A percentile compares a stretch with the other conserved stretches of the same genome.
Conservation (phyloP, 2,113 vertebrate genomes). For the Pseudopodoces humilis region DNA sequence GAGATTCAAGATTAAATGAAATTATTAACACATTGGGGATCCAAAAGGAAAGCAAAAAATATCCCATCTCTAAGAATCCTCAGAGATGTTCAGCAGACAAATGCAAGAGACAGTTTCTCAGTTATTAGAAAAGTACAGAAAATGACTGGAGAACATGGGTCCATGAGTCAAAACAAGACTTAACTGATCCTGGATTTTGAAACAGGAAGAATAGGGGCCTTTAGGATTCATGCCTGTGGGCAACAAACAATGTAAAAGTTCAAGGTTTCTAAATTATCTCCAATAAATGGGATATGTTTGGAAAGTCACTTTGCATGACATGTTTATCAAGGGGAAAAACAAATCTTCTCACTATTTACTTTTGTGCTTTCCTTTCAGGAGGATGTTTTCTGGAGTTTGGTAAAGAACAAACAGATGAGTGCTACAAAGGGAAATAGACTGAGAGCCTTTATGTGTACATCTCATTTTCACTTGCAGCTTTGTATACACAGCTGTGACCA, state of each 20-base stretch:
- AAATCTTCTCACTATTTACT: slow-evolving; percentile 73
- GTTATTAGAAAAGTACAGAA: slow-evolving; percentile 2
- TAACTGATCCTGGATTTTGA: not conserved
- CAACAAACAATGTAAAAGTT: not conserved
- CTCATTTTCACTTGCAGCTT: slow-evolving; percentile 53
- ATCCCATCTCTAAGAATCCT: slow-evolving; percentile 14
- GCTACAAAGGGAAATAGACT: slow-evolving; percentile 54
- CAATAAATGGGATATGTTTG: slow-evolving; percentile 56
- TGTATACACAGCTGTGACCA: slow-evolving; percentile 69
- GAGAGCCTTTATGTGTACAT: slow-evolving; percentile 43
- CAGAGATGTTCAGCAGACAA: slow-evolving; percentile 5
- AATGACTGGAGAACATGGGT: not conserved
- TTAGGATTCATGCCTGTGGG: not conserved
- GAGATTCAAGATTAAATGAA: slow-evolving; percentile 56
- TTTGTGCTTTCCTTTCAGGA: slow-evolving; percentile 43
- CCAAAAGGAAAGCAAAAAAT: slow-evolving; percentile 43
- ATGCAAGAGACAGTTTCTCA: slow-evolving; percentile 7
- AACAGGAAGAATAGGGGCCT: not conserved
- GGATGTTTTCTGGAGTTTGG: slow-evolving; percentile 65
- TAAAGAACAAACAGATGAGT: slow-evolving; percentile 71
- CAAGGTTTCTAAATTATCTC: slow-evolving; percentile 49
- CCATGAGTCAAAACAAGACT: not conserved
- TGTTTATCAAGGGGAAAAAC: slow-evolving; percentile 71
- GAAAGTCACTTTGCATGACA: slow-evolving; percentile 68
- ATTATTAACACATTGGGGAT: slow-evolving; percentile 50